Conservation (phyloP, 2,113 vertebrate species). For the Catagonus wagneri region DNA sequence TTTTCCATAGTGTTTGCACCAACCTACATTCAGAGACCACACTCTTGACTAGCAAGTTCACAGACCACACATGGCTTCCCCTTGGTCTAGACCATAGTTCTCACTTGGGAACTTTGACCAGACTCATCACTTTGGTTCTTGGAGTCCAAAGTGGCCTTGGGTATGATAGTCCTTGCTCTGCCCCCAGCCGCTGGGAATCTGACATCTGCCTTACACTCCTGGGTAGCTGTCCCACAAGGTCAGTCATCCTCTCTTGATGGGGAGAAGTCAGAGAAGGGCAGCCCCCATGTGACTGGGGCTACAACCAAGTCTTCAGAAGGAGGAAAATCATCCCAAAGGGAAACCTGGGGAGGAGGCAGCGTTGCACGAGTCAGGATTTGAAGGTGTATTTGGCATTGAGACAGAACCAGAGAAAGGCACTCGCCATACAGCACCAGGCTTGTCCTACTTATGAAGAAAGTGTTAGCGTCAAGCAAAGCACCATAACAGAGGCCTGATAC, state of each 20-base stretch:
- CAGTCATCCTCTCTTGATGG: background rate
- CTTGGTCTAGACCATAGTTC: background rate
- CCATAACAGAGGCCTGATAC: background rate
- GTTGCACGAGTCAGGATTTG: background rate
- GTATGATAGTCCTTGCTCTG: background rate
- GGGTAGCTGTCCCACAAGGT: background rate
- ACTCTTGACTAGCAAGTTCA: background rate
- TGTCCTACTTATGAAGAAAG: background rate
- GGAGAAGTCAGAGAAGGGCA: background rate
- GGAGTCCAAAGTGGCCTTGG: background rate
- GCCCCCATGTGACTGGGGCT: fast-evolving
- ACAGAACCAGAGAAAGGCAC: background rate
- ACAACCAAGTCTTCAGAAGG: background rate
- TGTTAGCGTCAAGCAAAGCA: background rate
- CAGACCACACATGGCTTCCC: background rate
- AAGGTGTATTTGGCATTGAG: background rate
- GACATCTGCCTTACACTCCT: background rate
- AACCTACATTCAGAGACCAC: background rate
- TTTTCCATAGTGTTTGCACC: too few species aligned
- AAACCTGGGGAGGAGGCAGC: background rate
- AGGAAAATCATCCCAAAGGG: background rate
- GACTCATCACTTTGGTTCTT: conserved; percentile 10
- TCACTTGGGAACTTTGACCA: background rate
- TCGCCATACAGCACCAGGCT: background rate
- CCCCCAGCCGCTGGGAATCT: background rate